Conservation (phyloP, 2,888 invertebrate genomes). For the Pandemis corylana region DNA sequence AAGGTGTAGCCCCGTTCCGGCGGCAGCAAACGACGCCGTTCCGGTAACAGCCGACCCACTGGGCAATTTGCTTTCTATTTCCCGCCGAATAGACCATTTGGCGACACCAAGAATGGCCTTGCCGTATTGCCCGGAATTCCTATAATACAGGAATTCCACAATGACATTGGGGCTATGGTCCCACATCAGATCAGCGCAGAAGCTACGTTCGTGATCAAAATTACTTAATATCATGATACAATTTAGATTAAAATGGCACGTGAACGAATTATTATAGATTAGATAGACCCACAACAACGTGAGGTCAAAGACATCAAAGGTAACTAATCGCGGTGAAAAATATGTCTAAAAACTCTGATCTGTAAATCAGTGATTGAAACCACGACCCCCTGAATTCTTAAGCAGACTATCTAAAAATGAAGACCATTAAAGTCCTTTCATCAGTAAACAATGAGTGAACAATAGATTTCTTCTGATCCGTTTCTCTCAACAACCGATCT, state of each 20-base stretch:
- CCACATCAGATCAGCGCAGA: background rate
- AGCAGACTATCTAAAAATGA: no score
- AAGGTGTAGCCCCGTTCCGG: background rate
- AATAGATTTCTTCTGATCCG: background rate
- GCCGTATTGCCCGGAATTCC: constrained; percentile 40
- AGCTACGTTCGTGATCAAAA: background rate
- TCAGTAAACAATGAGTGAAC: background rate
- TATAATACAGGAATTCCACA: background rate
- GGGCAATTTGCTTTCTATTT: constrained; percentile 55
- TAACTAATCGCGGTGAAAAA: no score
- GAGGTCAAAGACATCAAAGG: no score
- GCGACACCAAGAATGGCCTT: constrained; percentile 48
- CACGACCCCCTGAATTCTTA: no score
- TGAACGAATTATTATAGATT: no score
- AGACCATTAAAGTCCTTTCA: background rate
- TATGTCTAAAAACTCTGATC: no score
- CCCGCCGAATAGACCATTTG: constrained; percentile 54
- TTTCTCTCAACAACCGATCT: background rate
- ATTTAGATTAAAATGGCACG: no score
- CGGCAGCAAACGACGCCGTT: constrained; percentile 19
- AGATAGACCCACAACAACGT: no score
- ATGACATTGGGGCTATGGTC: background rate
- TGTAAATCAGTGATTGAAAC: no score
- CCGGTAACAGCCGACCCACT: constrained; percentile 41
- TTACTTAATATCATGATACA: no score